phyloP scores from a whole-genome alignment of 2,888 invertebrate genomes.

The Choristoneura rosaceana region DNA sequence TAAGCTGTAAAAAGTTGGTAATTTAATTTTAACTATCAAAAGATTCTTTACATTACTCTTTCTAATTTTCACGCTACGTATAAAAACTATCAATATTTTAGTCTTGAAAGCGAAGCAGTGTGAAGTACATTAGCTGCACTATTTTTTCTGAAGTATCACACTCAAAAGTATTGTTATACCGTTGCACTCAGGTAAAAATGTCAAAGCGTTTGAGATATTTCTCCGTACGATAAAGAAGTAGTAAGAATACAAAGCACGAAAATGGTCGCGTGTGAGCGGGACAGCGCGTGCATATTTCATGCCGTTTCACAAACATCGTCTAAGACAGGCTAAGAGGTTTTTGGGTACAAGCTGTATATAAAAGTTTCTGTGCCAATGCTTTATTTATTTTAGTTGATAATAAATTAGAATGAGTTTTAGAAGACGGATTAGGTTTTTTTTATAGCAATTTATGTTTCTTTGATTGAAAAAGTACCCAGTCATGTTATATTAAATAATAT shows the following conservation, averaged over 20 bases:
- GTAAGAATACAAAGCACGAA: conserved; percentile 2
- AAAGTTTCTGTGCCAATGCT: background rate
- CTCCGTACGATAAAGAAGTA: background rate
- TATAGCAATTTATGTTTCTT: no score
- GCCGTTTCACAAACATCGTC: conserved; percentile 3
- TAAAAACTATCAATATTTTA: background rate
- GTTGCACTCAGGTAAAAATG: background rate
- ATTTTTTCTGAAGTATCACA: background rate
- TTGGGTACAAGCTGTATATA: background rate
- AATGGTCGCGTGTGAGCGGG: conserved; percentile 1
- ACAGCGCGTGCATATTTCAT: conserved; percentile 13
- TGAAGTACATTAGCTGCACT: background rate
- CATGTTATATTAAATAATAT: no score
- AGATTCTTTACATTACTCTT: no score
- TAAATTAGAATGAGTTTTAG: background rate
- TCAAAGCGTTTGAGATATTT: conserved; percentile 2
- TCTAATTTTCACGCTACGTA: no score
- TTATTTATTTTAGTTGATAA: background rate
- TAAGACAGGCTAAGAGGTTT: conserved; percentile 21
- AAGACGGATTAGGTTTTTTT: no score
- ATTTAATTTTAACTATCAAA: no score
- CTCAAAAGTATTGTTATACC: background rate
- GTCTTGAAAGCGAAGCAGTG: background rate
- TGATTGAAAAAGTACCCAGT: no score
- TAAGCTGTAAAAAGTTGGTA: no score